Evolutionary conservation across 2,888 invertebrate species (phyloP).

Genomic region (Napeogenes inachia): DNA sequence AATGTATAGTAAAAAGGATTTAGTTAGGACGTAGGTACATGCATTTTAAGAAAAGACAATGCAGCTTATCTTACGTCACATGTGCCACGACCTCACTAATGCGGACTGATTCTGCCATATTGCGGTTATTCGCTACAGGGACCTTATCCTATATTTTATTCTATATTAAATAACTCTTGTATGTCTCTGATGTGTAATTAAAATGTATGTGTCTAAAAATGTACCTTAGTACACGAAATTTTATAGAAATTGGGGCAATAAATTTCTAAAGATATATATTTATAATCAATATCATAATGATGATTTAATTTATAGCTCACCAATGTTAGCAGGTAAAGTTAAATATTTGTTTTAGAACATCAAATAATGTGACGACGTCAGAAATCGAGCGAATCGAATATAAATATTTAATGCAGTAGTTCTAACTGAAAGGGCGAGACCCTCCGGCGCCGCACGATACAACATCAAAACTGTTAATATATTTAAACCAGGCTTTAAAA

Average conservation of each 20-base stretch:
- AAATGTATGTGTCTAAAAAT: no score
- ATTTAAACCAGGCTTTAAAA: slow-evolving; percentile 67
- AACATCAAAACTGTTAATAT: slow-evolving; percentile 71
- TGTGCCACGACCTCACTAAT: slow-evolving; percentile 33
- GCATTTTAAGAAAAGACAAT: slow-evolving; percentile 24
- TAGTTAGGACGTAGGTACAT: not conserved
- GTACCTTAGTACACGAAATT: no score
- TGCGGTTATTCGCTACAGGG: slow-evolving; percentile 41
- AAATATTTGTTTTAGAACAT: slow-evolving; percentile 30
- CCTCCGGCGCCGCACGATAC: slow-evolving; percentile 68
- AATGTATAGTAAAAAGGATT: no score
- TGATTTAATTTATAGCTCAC: slow-evolving; percentile 5
- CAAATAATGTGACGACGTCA: slow-evolving; percentile 36
- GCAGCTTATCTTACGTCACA: slow-evolving; percentile 37
- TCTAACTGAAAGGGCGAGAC: slow-evolving; percentile 53
- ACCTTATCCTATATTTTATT: slow-evolving; percentile 39
- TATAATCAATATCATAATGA: no score
- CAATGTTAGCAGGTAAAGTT: slow-evolving; percentile 9
- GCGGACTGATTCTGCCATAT: slow-evolving; percentile 34
- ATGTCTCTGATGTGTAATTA: no score
- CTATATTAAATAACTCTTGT: slow-evolving; percentile 40
- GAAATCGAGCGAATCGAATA: slow-evolving; percentile 47
- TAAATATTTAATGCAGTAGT: slow-evolving; percentile 50
- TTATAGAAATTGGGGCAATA: no score
- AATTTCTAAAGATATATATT: no score